A percentile compares a stretch with the other conserved stretches of the same genome.
Evolutionary conservation across 2,888 invertebrate species (phyloP).

Genomic region (Thyatira batis): DNA sequence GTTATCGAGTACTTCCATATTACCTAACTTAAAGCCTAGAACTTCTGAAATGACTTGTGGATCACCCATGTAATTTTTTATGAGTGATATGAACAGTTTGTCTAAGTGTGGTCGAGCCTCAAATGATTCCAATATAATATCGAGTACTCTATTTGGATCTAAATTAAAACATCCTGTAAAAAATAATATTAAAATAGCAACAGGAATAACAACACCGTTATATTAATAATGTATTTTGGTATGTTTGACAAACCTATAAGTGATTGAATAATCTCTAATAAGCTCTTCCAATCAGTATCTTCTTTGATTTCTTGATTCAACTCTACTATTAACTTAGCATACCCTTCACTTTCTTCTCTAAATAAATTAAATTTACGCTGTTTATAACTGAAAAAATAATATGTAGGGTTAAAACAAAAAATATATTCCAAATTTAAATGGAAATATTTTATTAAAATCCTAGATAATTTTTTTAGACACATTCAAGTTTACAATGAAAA

Average conservation of each 20-base stretch:
- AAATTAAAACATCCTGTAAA: conserved; percentile 97
- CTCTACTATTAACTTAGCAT: conserved; percentile 97
- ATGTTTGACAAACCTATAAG: conserved; percentile 88
- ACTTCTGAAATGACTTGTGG: conserved; percentile 93
- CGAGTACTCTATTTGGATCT: conserved; percentile 98
- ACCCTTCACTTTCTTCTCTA: conserved; percentile 99
- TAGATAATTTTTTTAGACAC: no score
- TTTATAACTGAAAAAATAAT: conserved; percentile 91
- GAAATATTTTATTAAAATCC: no score
- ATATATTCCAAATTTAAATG: background rate
- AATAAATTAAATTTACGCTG: conserved; percentile 99
- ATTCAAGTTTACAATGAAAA: no score
- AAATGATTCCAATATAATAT: conserved; percentile 97
- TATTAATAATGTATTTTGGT: background rate
- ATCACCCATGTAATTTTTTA: conserved; percentile 93
- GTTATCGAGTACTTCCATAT: conserved; percentile 82
- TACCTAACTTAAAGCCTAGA: conserved; percentile 94
- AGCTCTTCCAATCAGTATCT: conserved; percentile 84
- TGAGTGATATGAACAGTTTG: conserved; percentile 91
- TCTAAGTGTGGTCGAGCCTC: conserved; percentile 92
- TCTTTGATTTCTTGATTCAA: conserved; percentile 91
- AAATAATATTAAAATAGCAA: conserved; percentile 10
- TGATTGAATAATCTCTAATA: conserved; percentile 95
- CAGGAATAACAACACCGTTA: background rate
- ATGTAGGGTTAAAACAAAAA: conserved; percentile 1